A percentile compares a stretch with the other conserved stretches of the same genome.
phyloP scores from a whole-genome alignment of 1,140 invertebrate genomes.

The Panonychus citri region DNA sequence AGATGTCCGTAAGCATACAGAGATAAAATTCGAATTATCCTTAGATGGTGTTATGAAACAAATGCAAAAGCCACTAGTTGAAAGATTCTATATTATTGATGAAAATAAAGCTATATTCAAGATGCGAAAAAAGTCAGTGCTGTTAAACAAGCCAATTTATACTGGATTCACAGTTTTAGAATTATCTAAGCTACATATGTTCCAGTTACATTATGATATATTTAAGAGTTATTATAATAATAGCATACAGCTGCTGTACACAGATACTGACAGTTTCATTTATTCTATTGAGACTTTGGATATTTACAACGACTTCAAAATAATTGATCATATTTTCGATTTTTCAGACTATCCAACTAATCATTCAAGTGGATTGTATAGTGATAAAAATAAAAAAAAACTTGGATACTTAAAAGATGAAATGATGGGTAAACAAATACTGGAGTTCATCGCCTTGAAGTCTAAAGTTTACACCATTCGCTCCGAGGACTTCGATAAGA shows the following conservation, averaged over 20 bases:
- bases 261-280: constrained; percentile 13
- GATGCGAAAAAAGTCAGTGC: constrained; percentile 11
- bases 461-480: constrained; percentile 17
- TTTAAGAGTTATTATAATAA: constrained; percentile 14
- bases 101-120: constrained; percentile 11
- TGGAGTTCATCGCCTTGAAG: constrained; percentile 22
- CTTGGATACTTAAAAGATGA: constrained; percentile 29
- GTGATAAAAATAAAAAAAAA: constrained; percentile 25
- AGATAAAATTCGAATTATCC: constrained; percentile 22
- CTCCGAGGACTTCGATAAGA: background rate
- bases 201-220: constrained; percentile 18
- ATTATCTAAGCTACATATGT: constrained; percentile 17
- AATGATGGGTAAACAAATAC: constrained; percentile 20
- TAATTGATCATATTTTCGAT: constrained; percentile 10
- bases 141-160: constrained; percentile 18
- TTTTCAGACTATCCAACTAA: constrained; percentile 13
- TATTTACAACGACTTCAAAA: constrained; percentile 13
- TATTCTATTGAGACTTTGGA: constrained; percentile 10
- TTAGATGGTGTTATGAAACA: constrained; percentile 17
- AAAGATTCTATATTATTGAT: constrained; percentile 16
- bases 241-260: constrained; percentile 10
- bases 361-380: constrained; percentile 1
- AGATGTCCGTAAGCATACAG: constrained; percentile 24
- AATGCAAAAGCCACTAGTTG: constrained; percentile 22
- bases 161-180: constrained; percentile 16